phyloP scores from a whole-genome alignment of 2,113 vertebrate genomes.

The Ellobius talpinus region DNA sequence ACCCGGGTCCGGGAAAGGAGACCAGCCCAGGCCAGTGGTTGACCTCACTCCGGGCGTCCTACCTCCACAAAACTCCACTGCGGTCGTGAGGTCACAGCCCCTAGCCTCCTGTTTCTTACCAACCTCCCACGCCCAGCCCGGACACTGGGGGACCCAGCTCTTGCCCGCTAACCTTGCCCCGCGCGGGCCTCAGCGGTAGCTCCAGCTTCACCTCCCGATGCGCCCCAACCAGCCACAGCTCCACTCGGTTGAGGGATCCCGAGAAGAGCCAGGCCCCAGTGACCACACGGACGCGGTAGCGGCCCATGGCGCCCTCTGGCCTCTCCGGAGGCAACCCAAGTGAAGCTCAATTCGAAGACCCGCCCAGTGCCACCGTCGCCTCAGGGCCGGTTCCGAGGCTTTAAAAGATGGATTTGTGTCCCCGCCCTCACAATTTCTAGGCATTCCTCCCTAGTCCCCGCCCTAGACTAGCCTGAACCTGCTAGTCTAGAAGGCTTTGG shows the following conservation, averaged over 20 bases:
- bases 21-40: fast-evolving
- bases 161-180: slow-evolving; percentile 86
- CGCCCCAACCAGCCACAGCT: slow-evolving; percentile 89
- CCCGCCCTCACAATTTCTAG: slow-evolving; percentile 58
- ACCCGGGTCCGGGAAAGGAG: neutral
- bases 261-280: slow-evolving; percentile 89
- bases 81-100: no score
- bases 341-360: neutral
- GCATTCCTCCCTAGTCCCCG: slow-evolving; percentile 67
- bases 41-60: no score
- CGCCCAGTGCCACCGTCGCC: neutral
- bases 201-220: slow-evolving; percentile 87
- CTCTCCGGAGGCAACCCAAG: neutral
- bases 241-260: slow-evolving; percentile 90
- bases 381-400: neutral
- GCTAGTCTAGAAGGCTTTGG: neutral
- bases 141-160: slow-evolving; percentile 49
- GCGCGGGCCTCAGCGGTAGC: slow-evolving; percentile 86
- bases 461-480: slow-evolving; percentile 77
- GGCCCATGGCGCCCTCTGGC: slow-evolving; percentile 83
- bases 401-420: slow-evolving; percentile 53
- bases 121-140: neutral
- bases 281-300: slow-evolving; percentile 88
- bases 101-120: neutral
- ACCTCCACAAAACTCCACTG: neutral